Base-by-base conservation (phyloP, 2,888 invertebrate species). In the Netelia virgata region DNA sequence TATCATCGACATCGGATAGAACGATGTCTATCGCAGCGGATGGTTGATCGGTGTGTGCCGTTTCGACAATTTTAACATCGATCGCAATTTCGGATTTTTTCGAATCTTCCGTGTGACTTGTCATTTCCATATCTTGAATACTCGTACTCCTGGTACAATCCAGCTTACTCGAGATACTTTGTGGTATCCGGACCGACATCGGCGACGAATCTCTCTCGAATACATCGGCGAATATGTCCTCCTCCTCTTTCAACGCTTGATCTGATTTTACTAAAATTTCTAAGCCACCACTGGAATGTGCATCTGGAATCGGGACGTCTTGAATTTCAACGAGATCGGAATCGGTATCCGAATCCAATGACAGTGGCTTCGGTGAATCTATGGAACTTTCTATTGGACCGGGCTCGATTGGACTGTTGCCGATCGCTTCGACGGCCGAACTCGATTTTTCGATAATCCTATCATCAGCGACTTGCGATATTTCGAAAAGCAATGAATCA, bases 211-310 rank as follows among this genome's bases (percentile, higher is more conserved):
- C 73, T 61, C 50, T 68, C 63, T 53, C 70, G 92, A 97, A 97
- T 82, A 97, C 92, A 94, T 97, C 97, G n/a, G 96, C 96, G 94
- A 97, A 97, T 81, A 97, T 94, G 93, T 97, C 96, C 89, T 97
- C 95, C 10, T 94, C 91, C 14, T 89, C 63, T 53, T 87, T 88
- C 0, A 69, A 9, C 1, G 75, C 59, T 75, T 92, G 87, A 82
- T 90, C 88, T 43, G 91, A 89, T 80, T 93, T 91, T n/a, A 95
- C 91, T 14, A 93, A 89, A 86, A 95, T 94, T 91, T 94, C 91
- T 50, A 94, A 88, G 9, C 47, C 63, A 8, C 77, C 77, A 50
- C 74, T 36, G 36, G 36, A 36, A 36, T 75, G 28, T 20, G 6
- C 53, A 18, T 74, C 74, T 79, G 90, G 84, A 77, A 88, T 85